phyloP scores from a whole-genome alignment of 2,797 vertebrate genomes.

The Pseudotriccus pelzelni region DNA sequence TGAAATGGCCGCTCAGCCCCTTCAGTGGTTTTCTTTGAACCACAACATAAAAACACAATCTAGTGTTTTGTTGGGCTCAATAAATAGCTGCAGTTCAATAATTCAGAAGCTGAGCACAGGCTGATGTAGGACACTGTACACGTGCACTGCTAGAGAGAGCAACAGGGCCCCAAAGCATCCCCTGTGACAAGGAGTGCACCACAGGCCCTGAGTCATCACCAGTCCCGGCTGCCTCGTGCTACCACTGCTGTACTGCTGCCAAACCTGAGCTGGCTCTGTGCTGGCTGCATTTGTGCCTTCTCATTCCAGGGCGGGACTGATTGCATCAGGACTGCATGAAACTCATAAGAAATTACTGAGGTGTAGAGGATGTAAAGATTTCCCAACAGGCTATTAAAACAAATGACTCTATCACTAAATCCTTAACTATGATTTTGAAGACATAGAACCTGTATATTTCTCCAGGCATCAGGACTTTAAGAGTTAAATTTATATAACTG shows the following conservation, averaged over 20 bases:
- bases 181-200: too few species aligned
- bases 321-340: background rate
- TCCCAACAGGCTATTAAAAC: background rate
- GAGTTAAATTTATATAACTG: background rate
- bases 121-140: background rate
- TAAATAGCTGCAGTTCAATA: background rate
- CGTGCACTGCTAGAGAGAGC: background rate
- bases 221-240: accelerated
- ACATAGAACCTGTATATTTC: background rate
- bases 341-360: background rate
- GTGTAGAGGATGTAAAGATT: background rate
- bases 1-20: background rate
- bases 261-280: background rate
- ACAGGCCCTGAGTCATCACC: background rate
- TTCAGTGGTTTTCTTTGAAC: background rate
- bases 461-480: background rate
- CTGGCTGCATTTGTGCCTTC: background rate
- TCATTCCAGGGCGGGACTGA: background rate
- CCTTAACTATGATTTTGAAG: background rate
- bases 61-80: background rate
- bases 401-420: background rate
- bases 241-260: background rate
- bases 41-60: background rate
- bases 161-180: background rate
- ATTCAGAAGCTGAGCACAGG: background rate